A percentile compares a stretch with the other conserved stretches of the same genome.
Conservation (phyloP, 2,888 invertebrate genomes). For the Ophion ventricosus region DNA sequence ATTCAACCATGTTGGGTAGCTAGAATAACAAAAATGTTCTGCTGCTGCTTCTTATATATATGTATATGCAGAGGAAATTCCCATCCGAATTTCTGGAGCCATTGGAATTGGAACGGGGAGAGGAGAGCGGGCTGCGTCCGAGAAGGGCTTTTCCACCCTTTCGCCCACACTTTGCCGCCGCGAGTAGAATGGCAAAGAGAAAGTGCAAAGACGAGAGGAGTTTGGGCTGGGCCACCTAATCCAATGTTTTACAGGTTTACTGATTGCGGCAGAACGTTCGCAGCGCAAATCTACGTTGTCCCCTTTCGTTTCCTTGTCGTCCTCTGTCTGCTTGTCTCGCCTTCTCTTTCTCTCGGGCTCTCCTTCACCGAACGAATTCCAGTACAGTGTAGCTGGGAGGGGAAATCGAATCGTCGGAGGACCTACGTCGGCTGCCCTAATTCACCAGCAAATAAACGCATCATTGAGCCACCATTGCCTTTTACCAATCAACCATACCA, state of each 20-base stretch:
- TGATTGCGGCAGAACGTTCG: conserved; percentile 75
- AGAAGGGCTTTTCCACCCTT: conserved; percentile 21
- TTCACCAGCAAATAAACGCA: conserved; percentile 78
- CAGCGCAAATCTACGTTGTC: conserved; percentile 43
- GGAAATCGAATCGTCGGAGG: conserved; percentile 53
- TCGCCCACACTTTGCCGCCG: conserved; percentile 6
- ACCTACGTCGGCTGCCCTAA: conserved; percentile 69
- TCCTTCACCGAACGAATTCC: conserved; percentile 52
- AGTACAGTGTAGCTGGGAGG: conserved; percentile 19
- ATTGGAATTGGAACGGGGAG: conserved; percentile 71
- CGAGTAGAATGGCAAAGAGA: conserved; percentile 10
- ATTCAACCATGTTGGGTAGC: background rate
- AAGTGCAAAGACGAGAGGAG: conserved; percentile 28
- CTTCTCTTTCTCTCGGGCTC: conserved; percentile 50
- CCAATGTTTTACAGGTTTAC: conserved; percentile 80
- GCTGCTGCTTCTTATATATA: background rate
- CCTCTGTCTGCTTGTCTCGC: conserved; percentile 25
- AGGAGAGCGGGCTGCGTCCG: conserved; percentile 61
- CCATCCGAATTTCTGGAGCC: conserved; percentile 56
- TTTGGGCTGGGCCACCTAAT: conserved; percentile 76
- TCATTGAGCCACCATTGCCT: conserved; percentile 77
- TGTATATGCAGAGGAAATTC: conserved; percentile 7
- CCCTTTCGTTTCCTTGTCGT: conserved; percentile 43
- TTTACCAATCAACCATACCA: conserved; percentile 75
- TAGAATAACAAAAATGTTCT: background rate